Base-by-base conservation (phyloP, 2,888 invertebrate species). In the Trimorus sp. region DNA sequence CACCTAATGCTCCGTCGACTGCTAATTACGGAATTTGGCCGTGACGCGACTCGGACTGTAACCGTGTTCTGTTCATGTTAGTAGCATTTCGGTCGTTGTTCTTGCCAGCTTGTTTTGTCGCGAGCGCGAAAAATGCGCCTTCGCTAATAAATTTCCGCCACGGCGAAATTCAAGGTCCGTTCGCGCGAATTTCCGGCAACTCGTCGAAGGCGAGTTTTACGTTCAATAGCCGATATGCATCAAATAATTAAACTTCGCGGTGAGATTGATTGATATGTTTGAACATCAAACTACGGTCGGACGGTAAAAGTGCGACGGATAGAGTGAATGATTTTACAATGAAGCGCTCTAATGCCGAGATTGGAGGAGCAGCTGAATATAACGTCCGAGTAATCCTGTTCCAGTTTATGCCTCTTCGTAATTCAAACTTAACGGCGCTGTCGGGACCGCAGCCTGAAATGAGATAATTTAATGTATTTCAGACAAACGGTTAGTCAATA, bases 401-500 rank as follows among this genome's bases (percentile, higher is more conserved):
- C 76, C 65, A 79, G 75, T 82, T 82, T 79, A 79, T 79, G 66
- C 69, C 62, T 65, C 68, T 79, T 75, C 79, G 79, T 82, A 82
- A 79, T 82, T 82, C 76, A 79, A 82, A 78, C 74, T 78, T 82
- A 82, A 82, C 78, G 75, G 78, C 82, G 76, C 78, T 82, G 79
- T 82, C 82, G 78, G 74, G 78, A 75, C 74, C 75, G 59, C 73
- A 69, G 49, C 68, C 68, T 77, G 51, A 82, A 82, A 82, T 79
- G 70, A 79, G 76, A 82, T 79, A 82, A 79, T 79, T 82, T 76
- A 79, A 79, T 79, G 76, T 79, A 79, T 82, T 82, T 74, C 78
- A 75, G 75, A 71, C 82, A 82, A 76, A 79, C 79, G 82, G 69
- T 82, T 75, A 76, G 76, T 80, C 74, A 74, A 78, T 82, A 78